Base-by-base conservation (phyloP, 1,140 invertebrate genomes). In the Drosophila hydei region DNA sequence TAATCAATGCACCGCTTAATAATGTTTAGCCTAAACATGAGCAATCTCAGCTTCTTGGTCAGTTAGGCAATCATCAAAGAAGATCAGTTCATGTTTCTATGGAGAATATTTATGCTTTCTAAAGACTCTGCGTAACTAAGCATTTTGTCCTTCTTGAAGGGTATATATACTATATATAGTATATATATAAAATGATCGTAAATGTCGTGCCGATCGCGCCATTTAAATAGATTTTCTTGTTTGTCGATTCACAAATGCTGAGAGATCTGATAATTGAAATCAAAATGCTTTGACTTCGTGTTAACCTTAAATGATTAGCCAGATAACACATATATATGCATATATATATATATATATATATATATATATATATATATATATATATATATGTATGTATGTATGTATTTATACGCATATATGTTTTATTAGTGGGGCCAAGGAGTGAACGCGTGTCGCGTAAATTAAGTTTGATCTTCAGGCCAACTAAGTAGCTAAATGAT, bases 261-360 rank as follows among this genome's bases (percentile, higher is more conserved):
- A 3, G 25, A 55, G 48, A 64, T 68, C 64, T 68, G 64, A 68
- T 68, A 61, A 52, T n/a, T 52, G 25, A 52, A 50, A 40, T 47
- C 33, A 23, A 6, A 48, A 48, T 11, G 19, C 25, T 33, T 21
- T 18, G 25, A 51, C 51, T 36, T 45, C 18, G 38, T 19, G 14
- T 19, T 42, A 51, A 61, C 33, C 33, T 38, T 25, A 16, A 27
- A 27, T 9, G 21, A 25, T 27, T 65, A 48, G 54, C 21, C 8
- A 12, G 6, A 4, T 9, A 54, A 18, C 43, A 38, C n/a, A 54
- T 38, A 12, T 18, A 38, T 16, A 11, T 16, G n/a, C 4, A 38
- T 52, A 0, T 21, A n/a, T 38, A 6, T 4, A 0, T 1, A 19
- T 33, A 16, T 43, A 5, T 12, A 16, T 18, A 11, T 43, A 42